Base-by-base conservation (phyloP, 1,140 invertebrate species). In the Thaumatotibia leucotreta region DNA sequence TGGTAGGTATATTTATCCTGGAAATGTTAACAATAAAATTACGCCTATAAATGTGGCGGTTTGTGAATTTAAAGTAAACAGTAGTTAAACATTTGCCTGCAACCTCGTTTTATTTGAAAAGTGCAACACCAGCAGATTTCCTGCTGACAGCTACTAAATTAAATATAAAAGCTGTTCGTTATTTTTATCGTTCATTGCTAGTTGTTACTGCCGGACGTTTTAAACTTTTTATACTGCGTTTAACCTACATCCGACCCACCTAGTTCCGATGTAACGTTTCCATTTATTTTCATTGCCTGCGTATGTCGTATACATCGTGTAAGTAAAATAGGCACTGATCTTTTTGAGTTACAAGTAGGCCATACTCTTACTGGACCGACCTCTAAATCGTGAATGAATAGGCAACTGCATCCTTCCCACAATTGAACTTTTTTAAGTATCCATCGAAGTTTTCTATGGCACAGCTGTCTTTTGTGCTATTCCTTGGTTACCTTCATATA, bases 181-280 rank as follows among this genome's bases (percentile, higher is more conserved):
- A 58, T 58, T 58, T 54, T 58, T 58, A 58, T 58, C 52, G 52
- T 58, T 14, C 29, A 24, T 58, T 31, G 52, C 24, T 58, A 58
- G 23, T 27, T 39, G 33, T 39, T 31, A 27, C 52, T 27, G 52
- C 23, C 23, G 52, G 52, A 29, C 14, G 52, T 27, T 58, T 58
- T 58, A 29, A 58, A 58, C 52, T 58, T 54, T 54, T 54, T 54
- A 58, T 58, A 58, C 52, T 9, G 5, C 52, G 52, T 27, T 27
- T 58, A 31, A 27, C 52, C 52, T 27, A 58, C 52, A 14, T 58
- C 52, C 52, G 23, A 58, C n/a, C 24, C 52, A 58, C 52, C 52
- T 27, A 58, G 52, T 58, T 58, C 52, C 52, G 50, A 24, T 58
- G 23, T 14, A 58, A 27, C 52, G 23, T 58, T 58, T 58, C 52